Evolutionary conservation across 2,797 vertebrate species (phyloP).

Genomic region (Rhinoraja longicauda): DNA sequence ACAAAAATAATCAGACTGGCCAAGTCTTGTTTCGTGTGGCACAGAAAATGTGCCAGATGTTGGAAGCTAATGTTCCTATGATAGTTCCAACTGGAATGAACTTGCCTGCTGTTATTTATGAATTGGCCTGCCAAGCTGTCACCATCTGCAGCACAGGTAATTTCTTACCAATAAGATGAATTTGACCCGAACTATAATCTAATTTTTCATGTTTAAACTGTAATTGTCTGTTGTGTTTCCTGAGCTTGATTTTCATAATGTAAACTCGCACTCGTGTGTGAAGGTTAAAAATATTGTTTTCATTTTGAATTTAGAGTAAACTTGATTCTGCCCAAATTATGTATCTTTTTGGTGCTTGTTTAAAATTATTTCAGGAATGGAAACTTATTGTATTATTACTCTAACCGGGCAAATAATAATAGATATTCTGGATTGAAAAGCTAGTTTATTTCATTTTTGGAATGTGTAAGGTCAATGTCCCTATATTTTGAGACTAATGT

Average conservation of each 20-base stretch:
- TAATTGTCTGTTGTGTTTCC: neutral
- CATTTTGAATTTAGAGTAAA: neutral
- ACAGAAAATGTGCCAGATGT: conserved; percentile 79
- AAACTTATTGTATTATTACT: neutral
- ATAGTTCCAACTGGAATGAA: conserved; percentile 64
- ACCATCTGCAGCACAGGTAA: conserved; percentile 80
- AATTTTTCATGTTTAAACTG: neutral
- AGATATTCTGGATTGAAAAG: neutral
- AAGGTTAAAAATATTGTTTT: neutral
- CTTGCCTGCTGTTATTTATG: conserved; percentile 72
- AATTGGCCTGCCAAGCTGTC: conserved; percentile 76
- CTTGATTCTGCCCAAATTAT: neutral
- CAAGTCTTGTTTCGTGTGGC: conserved; percentile 71
- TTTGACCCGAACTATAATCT: neutral
- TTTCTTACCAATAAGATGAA: neutral
- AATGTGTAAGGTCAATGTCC: neutral
- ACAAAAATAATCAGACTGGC: conserved; percentile 66
- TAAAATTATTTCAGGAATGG: neutral
- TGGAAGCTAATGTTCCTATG: conserved; percentile 73
- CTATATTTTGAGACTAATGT: neutral
- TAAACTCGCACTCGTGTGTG: neutral
- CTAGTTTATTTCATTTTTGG: neutral
- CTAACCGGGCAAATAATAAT: neutral
- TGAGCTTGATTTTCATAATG: neutral
- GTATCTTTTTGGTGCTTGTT: neutral